Percentiles rank a stretch among this genome's conserved stretches.
Conservation (phyloP, 2,888 invertebrate genomes). For the Muscina levida region DNA sequence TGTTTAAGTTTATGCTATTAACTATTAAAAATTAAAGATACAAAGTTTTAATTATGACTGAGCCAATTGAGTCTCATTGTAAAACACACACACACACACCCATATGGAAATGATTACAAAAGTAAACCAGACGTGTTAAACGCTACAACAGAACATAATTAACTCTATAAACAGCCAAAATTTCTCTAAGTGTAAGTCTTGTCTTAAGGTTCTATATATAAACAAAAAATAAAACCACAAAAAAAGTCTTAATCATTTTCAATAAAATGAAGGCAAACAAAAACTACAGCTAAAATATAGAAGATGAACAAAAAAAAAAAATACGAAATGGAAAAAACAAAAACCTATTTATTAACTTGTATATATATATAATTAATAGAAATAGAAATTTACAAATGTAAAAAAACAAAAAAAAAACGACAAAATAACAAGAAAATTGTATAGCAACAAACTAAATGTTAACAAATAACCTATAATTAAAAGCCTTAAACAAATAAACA, state of each 20-base stretch:
- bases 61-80: conserved; percentile 61
- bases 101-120: background rate
- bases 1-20: conserved; percentile 50
- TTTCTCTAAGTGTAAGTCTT: conserved; percentile 36
- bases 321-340: conserved; percentile 1
- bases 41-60: conserved; percentile 47
- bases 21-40: conserved; percentile 17
- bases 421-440: conserved; percentile 43
- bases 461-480: conserved; percentile 39
- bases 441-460: conserved; percentile 50
- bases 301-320: background rate
- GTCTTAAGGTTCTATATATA: conserved; percentile 11
- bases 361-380: conserved; percentile 58
- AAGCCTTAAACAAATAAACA: conserved; percentile 48
- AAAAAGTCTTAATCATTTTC: conserved; percentile 14
- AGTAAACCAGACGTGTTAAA: background rate
- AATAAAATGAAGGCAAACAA: conserved; percentile 7
- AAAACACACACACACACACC: background rate
- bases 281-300: background rate
- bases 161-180: conserved; percentile 36
- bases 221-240: conserved; percentile 2
- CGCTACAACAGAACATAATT: conserved; percentile 7
- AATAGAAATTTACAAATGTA: conserved; percentile 24
- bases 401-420: conserved; percentile 44
- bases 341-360: conserved; percentile 61